A percentile compares a stretch with the other conserved stretches of the same genome.
Evolutionary conservation across 2,113 vertebrate species (phyloP).

Genomic region (Crotalus viridis): DNA sequence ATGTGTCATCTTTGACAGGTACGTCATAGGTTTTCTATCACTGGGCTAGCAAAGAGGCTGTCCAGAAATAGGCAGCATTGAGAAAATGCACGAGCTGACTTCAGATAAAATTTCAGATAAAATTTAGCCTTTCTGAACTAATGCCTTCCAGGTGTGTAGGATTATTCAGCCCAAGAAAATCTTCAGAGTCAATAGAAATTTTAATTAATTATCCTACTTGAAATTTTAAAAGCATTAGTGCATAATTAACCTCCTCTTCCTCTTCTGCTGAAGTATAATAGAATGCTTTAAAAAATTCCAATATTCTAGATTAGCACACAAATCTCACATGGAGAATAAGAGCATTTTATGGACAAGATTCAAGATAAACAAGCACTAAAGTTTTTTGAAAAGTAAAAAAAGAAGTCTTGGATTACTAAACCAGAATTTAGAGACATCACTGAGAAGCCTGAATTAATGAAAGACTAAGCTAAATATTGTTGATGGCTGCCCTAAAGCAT

Average conservation of each 20-base stretch:
- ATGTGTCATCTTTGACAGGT: neutral
- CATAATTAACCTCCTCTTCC: neutral
- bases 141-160: neutral
- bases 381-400: neutral
- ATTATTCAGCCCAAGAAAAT: neutral
- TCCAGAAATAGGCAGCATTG: neutral
- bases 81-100: neutral
- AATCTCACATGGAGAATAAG: neutral
- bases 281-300: neutral
- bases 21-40: neutral
- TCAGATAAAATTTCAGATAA: neutral
- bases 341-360: neutral
- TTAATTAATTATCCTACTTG: neutral
- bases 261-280: neutral
- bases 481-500: neutral
- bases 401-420: neutral
- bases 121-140: neutral
- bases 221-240: neutral
- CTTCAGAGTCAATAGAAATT: neutral
- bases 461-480: neutral
- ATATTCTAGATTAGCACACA: neutral
- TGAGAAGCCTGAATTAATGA: neutral
- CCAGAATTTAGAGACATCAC: neutral
- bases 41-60: neutral
- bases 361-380: neutral